Conservation (phyloP, 2,113 vertebrate genomes). For the Sialia sialis region DNA sequence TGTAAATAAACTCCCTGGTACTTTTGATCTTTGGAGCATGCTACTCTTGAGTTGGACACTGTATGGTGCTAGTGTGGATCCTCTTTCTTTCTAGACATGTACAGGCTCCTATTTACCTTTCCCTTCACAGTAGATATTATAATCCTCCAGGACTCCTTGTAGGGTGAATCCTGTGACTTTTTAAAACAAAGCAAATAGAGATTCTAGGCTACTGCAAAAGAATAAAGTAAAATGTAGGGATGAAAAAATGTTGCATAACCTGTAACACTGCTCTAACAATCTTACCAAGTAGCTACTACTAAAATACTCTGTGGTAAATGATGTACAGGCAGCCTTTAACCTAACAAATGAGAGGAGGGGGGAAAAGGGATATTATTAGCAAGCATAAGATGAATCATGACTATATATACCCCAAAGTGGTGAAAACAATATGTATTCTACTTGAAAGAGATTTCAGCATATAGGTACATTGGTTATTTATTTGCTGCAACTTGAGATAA, state of each 20-base stretch:
- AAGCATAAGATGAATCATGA: conserved; percentile 23
- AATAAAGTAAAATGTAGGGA: not conserved
- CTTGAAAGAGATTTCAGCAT: not conserved
- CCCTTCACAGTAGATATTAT: not conserved
- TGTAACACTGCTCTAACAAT: not conserved
- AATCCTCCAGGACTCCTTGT: not conserved
- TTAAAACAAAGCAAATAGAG: not conserved
- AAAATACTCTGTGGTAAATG: not conserved
- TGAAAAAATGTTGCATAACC: not conserved
- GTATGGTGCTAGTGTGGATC: not conserved
- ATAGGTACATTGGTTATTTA: not conserved
- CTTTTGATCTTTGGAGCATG: not conserved
- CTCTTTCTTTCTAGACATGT: not conserved
- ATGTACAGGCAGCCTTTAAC: not conserved
- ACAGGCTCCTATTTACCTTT: not conserved
- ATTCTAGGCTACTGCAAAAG: not conserved
- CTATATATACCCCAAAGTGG: not conserved
- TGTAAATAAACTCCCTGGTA: not conserved
- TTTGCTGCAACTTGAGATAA: not conserved
- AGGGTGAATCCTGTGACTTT: not conserved
- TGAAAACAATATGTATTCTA: conserved; percentile 3
- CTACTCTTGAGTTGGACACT: not conserved
- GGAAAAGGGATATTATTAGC: not conserved
- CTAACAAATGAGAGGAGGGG: not conserved
- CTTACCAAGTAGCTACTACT: not conserved